Base-by-base conservation (phyloP, 2,888 invertebrate genomes). In the Standfussiana lucernea region DNA sequence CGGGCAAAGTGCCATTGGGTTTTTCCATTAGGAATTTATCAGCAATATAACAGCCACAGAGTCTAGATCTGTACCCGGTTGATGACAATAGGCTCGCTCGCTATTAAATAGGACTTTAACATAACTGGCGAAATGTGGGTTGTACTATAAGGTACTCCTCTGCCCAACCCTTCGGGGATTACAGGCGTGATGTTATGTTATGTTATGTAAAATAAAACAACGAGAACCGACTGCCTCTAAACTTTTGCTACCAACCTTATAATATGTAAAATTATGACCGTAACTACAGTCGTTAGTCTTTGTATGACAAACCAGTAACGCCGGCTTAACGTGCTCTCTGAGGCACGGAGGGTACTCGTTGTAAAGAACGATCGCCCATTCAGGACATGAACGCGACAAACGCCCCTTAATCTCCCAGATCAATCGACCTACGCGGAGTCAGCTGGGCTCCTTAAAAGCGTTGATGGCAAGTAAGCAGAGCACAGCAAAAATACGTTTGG, bases 401-500 rank as follows among this genome's bases (percentile, higher is more conserved):
- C 64, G n/a, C 62, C 32, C 32, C 79, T 45, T 83, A 83, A 83
- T 83, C 50, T 64, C 56, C 4, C 50, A 72, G 72, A 81, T 83
- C 80, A 64, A 73, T 83, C 73, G 42, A 73, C 28, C 42, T 62
- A 68, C 42, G 47, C 35, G 28, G 37, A 72, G 45, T 67, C 42
- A 84, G 65, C 37, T 53, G 65, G 68, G 24, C 71, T 65, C 35
- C n/a, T 68, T 45, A 59, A 50, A 78, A 62, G 42, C 74, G 74
- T 71, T 66, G 69, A 75, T 78, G 69, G 61, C 47, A 65, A 68
- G 77, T 45, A 59, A 75, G 11, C n/a, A 66, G 65, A 53, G 71
- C 37, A 74, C 35, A 45, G 28, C 40, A 50, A 72, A 85, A 86
- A 80, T 59, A 71, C 72, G 72, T 77, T 86, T 75, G n/a, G 72